Evolutionary conservation across 1,140 invertebrate genomes (phyloP), one percentile per base, ranked within the genome.

Genomic region (Sitodiplosis mosellana): DNA sequence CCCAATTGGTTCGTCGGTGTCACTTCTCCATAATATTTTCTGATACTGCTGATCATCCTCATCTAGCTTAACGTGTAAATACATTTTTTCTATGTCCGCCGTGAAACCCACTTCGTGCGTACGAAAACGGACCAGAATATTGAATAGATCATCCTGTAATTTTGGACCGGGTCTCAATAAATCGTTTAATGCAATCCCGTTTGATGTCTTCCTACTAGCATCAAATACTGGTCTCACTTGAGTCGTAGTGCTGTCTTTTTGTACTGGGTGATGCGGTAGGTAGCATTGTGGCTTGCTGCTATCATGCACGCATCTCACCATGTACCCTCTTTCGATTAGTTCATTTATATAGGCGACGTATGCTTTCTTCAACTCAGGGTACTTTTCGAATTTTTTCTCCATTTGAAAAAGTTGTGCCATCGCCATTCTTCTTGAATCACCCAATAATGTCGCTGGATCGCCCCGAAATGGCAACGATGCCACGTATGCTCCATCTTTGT

Each of bases 51-150:
- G 48, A 49, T 67, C 54, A 7, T 54, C 48, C 27, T 49, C 21
- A 51, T 61, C 45, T 7, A 69, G 51, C 48, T 49, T 21, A 21
- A 69, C 55, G 51, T 68, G 64, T 10, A 66, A 48, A 48, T 65
- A 71, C 65, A 69, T 69, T 52, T 65, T 65, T 41, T 49, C 50
- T 36, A 67, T 57, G 43, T 69, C 67, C 8, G 53, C 56, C 1
- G 54, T 55, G 2, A 69, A 38, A 1, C 55, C 58, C 40, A 59
- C 53, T 22, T 49, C 48, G 45, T 63, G 55, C 11, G 49, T 51
- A 21, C 65, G 51, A 53, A 70, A 71, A 18, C 60, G 52, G 0
- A 64, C 17, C 33, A 70, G 19, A 22, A 69, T 59, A 20, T 53
- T 50, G 45, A 62, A 58, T 19, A 70, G 45, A 22, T 68, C 63